These are phyloP conservation scores for Drosophila setifemur DNA, from an alignment of 1,140 invertebrate species.

Conservation along the genomic window DNA sequence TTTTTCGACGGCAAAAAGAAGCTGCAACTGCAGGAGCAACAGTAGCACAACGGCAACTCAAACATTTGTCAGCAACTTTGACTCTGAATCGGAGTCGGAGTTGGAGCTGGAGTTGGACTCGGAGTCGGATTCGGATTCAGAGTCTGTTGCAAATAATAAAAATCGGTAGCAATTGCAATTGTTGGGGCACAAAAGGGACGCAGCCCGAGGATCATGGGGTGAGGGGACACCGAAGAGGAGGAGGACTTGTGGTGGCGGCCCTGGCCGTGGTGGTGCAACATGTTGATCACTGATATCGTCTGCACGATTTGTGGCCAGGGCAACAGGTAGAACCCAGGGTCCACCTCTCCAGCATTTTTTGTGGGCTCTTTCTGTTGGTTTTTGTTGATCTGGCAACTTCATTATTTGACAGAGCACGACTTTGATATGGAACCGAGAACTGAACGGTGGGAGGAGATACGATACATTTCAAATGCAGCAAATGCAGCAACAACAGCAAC, in stretches of 20 bases:
- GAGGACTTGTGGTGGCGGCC: conserved; percentile 23
- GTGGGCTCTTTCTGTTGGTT: conserved; percentile 55
- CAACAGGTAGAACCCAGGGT: conserved; percentile 61
- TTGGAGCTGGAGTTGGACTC: background rate
- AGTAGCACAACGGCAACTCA: conserved; percentile 28
- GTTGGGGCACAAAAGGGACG: conserved; percentile 62
- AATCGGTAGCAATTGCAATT: conserved; percentile 80
- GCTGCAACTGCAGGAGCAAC: conserved; percentile 12
- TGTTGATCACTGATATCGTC: conserved; percentile 77
- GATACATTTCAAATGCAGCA: conserved; percentile 32
- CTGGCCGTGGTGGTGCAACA: conserved; percentile 48
- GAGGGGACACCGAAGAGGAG: too few species aligned
- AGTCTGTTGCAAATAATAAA: conserved; percentile 63
- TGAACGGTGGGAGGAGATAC: background rate
- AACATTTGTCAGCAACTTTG: conserved; percentile 58
- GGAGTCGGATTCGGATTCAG: conserved; percentile 6
- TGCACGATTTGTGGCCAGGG: conserved; percentile 61
- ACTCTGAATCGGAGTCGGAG: conserved; percentile 12
- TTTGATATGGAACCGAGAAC: conserved; percentile 61
- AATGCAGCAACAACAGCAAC: conserved; percentile 31
- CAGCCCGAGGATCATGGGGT: conserved; percentile 15
- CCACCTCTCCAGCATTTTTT: conserved; percentile 34
- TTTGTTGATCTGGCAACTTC: conserved; percentile 79
- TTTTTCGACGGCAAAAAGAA: background rate
- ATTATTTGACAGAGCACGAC: conserved; percentile 79